These are phyloP conservation scores for Intellagama lesueurii DNA, from an alignment of 2,797 vertebrate genomes.

Conservation along the genomic window DNA sequence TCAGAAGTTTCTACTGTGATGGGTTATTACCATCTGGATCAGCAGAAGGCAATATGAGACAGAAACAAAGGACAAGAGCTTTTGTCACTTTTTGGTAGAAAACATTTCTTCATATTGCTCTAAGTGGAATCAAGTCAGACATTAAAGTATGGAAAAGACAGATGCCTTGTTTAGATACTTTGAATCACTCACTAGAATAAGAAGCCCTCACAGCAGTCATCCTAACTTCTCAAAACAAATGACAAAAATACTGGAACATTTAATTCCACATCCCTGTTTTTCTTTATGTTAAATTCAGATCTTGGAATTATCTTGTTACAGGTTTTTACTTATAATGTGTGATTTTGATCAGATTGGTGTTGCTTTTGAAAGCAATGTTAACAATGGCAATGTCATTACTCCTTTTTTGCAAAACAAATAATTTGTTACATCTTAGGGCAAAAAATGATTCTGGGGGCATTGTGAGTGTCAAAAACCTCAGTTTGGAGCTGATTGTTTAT, in stretches of 20 bases:
- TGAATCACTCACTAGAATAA: background rate
- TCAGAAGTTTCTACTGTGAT: background rate
- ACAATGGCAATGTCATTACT: too few species aligned
- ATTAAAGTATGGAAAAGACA: background rate
- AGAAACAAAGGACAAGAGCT: background rate
- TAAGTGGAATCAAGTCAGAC: background rate
- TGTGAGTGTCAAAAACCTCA: too few species aligned
- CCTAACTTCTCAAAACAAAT: background rate
- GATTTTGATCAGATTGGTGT: background rate
- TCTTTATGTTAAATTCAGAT: background rate
- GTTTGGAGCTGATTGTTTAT: background rate
- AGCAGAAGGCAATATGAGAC: constrained; percentile 7
- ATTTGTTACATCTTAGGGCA: too few species aligned
- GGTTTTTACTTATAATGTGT: background rate
- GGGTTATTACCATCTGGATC: background rate
- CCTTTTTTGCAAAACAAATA: too few species aligned
- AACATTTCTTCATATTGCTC: constrained; percentile 3
- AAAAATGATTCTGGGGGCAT: too few species aligned
- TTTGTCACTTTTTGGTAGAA: constrained; percentile 12
- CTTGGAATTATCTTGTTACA: background rate
- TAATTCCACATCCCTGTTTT: background rate
- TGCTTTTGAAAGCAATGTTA: background rate
- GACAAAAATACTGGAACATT: background rate
- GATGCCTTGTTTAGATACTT: background rate
- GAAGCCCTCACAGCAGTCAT: background rate